Evolutionary conservation across 1,140 invertebrate genomes (phyloP), one percentile per base, ranked within the genome.

Genomic region (Drosophila tristis): DNA sequence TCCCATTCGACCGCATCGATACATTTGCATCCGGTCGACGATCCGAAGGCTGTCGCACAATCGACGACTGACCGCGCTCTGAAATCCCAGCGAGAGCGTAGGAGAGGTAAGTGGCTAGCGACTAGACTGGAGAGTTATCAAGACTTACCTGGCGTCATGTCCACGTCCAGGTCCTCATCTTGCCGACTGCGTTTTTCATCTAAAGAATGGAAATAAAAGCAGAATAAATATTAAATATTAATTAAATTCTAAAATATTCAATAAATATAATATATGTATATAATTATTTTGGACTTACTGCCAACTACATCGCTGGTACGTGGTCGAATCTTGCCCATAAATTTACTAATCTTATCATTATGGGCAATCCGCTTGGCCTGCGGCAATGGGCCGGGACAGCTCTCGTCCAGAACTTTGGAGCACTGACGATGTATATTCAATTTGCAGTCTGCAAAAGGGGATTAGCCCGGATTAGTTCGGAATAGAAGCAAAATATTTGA

Each of bases 351-450:
- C 61, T 95, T 92, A 91, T 94, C 94, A 26, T 93, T 92, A 61
- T 94, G 93, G 49, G 81, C 76, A 93, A 94, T 92, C 95, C 95
- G 80, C 95, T 96, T 84, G 5, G 90, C 77, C 93, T 94, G 91
- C 50, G 94, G 93, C 62, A 96, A 92, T 64, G 96, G 96, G 5
- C 97, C 96, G 13, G 96, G 96, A 91, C 97, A 98, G 78, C 93
- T 94, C 92, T 98, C 97, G 74, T 98, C 97, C 58, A 98, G 95
- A 8, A 94, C 93, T 87, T 95, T 95, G 20, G 96, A 95, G 93
- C 97, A 98, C 54, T 93, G 92, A 77, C 97, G 95, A 93, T 98
- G 98, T 78, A 98, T 95, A 81, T 97, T 97, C 74, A 98, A 94
- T 85, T 96, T 95, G 94, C 98, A 98, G 92, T 96, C 97, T 92